Percentiles rank a stretch among this genome's conserved stretches.
phyloP scores from a whole-genome alignment of 2,797 vertebrate species.

The Darevskia nairensis region DNA sequence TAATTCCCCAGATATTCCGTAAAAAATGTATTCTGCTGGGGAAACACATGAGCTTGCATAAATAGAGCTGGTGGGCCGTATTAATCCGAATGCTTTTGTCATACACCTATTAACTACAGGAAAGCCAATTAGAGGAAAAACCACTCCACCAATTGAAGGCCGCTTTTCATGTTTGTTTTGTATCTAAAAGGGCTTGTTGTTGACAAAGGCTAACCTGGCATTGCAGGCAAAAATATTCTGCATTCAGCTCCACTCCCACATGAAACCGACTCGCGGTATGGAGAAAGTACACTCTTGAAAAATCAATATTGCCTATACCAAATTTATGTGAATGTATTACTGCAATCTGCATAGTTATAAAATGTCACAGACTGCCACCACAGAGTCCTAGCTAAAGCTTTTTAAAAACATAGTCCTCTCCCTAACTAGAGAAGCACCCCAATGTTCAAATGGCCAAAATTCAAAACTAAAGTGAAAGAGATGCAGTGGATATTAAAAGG shows the following conservation, averaged over 20 bases:
- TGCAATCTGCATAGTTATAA: neutral
- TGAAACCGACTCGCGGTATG: neutral
- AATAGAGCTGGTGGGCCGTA: neutral
- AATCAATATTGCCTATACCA: neutral
- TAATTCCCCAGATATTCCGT: conserved; percentile 24
- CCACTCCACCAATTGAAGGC: neutral
- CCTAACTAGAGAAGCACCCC: too few relatives aligned
- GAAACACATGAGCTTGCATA: conserved; percentile 38
- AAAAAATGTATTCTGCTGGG: conserved; percentile 23
- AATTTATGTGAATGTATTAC: neutral
- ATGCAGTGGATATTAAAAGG: neutral
- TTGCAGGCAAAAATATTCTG: neutral
- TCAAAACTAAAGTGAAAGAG: neutral
- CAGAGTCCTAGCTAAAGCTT: neutral
- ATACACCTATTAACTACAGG: conserved; percentile 10
- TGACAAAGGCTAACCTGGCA: conserved; percentile 16
- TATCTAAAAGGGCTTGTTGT: neutral
- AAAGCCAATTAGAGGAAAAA: conserved; percentile 3
- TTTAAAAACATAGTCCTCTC: too few relatives aligned
- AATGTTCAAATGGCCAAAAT: too few relatives aligned
- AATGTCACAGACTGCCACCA: neutral
- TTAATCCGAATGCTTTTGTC: conserved; percentile 25
- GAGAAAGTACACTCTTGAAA: neutral
- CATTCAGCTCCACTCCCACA: conserved; percentile 11
- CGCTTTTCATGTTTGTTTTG: neutral